These are phyloP conservation scores for Zosterops pallidus DNA, from an alignment of 2,113 vertebrate genomes.

Conservation along the genomic window DNA sequence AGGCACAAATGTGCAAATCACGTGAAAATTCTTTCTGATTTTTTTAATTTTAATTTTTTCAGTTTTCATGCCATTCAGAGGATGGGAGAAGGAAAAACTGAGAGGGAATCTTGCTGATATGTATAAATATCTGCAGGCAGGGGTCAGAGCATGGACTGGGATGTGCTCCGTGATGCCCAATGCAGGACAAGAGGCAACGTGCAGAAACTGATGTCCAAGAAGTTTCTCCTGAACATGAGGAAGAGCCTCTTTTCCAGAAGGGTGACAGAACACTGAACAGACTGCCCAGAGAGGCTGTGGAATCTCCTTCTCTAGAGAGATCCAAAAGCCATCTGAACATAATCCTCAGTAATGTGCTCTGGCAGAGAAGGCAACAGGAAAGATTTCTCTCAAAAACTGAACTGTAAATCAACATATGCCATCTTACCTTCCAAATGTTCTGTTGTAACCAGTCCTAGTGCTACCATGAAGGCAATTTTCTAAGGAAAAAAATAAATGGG, in stretches of 20 bases:
- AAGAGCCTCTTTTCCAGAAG: not conserved
- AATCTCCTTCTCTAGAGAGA: not conserved
- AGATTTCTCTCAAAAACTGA: not conserved
- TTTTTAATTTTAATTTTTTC: not conserved
- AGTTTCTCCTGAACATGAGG: not conserved
- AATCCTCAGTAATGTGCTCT: not conserved
- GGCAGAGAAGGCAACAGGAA: not conserved
- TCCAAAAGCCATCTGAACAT: not conserved
- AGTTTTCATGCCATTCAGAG: not conserved
- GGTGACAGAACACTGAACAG: not conserved
- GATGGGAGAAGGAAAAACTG: not conserved
- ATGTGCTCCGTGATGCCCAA: not conserved
- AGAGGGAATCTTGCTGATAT: not conserved
- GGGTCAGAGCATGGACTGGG: not conserved
- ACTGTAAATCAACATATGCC: not conserved
- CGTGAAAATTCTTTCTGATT: not conserved
- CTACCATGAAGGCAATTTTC: slow-evolving; percentile 99
- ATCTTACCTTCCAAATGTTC: slow-evolving; percentile 94
- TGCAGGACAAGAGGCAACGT: not conserved
- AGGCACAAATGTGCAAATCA: not conserved
- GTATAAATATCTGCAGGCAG: not conserved
- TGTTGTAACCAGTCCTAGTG: slow-evolving; percentile 93
- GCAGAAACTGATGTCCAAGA: not conserved
- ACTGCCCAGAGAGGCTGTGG: not conserved
- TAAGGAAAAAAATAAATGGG: slow-evolving; percentile 56